A percentile compares a stretch with the other conserved stretches of the same genome.
These are phyloP conservation scores for Nineta flava DNA, from an alignment of 2,888 invertebrate genomes.

Conservation along the genomic window DNA sequence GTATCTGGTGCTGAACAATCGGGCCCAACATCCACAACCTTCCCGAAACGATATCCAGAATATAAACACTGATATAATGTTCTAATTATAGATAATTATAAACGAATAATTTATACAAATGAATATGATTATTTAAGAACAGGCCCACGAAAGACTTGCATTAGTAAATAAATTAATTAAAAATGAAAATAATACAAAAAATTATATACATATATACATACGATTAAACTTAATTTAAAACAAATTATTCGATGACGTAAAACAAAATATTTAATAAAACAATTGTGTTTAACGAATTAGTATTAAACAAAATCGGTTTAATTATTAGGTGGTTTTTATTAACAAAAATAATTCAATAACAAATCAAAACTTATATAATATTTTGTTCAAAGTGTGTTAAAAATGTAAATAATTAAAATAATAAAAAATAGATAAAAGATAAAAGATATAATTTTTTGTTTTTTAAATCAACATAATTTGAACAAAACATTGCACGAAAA, in stretches of 20 bases:
- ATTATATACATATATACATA: background rate
- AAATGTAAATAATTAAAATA: background rate
- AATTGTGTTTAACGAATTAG: conserved; percentile 2
- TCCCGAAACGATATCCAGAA: conserved; percentile 48
- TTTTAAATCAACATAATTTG: too few relatives aligned
- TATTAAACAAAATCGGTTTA: background rate
- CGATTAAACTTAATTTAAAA: background rate
- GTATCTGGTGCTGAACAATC: conserved; percentile 21
- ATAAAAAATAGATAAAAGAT: background rate
- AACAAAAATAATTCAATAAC: background rate
- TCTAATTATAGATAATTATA: conserved; percentile 2
- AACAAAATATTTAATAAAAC: background rate
- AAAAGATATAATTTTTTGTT: background rate
- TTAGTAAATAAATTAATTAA: background rate
- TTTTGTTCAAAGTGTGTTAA: background rate
- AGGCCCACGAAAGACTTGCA: conserved; percentile 1
- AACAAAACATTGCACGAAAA: too few relatives aligned
- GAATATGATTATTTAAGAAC: conserved; percentile 1
- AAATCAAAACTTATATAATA: background rate
- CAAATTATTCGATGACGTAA: too few relatives aligned
- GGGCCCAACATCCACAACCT: conserved; percentile 37
- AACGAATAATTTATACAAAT: conserved; percentile 1
- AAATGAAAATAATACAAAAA: background rate
- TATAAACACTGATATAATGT: conserved; percentile 52
- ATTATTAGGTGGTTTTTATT: too few relatives aligned